Conservation (phyloP, 1,140 invertebrate species). For the Coboldia fuscipes region DNA sequence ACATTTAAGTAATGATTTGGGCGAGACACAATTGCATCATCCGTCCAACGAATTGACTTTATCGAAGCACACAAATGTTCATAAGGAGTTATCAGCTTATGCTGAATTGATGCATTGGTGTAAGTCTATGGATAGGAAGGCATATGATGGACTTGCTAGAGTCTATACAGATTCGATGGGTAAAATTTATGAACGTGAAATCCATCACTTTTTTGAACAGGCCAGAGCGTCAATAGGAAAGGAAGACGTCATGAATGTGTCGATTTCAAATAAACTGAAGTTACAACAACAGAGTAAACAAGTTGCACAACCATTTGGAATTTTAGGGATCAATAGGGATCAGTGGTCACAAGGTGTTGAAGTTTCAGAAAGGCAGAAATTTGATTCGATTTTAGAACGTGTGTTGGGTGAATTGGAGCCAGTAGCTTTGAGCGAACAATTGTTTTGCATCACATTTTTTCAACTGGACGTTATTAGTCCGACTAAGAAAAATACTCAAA, state of each 20-base stretch:
- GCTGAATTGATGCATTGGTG: slow-evolving; percentile 80
- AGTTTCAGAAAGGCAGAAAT: slow-evolving; percentile 16
- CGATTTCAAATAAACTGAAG: slow-evolving; percentile 10
- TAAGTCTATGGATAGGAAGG: slow-evolving; percentile 61
- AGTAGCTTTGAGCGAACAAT: slow-evolving; percentile 82
- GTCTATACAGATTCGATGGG: slow-evolving; percentile 58
- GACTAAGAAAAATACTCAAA: slow-evolving; percentile 29
- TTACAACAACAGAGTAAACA: slow-evolving; percentile 9
- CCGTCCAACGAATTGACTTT: slow-evolving; percentile 39
- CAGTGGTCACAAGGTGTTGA: slow-evolving; percentile 18
- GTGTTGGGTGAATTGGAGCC: slow-evolving; percentile 74
- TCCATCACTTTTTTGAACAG: slow-evolving; percentile 57
- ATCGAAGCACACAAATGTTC: slow-evolving; percentile 53
- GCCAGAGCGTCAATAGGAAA: slow-evolving; percentile 28
- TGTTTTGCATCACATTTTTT: slow-evolving; percentile 88
- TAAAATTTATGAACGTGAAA: slow-evolving; percentile 68
- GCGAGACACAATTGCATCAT: slow-evolving; percentile 14
- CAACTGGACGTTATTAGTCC: slow-evolving; percentile 48
- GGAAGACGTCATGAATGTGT: slow-evolving; percentile 16
- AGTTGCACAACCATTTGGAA: slow-evolving; percentile 16
- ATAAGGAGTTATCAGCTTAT: slow-evolving; percentile 64
- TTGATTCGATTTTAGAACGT: slow-evolving; percentile 21
- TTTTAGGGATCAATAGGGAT: slow-evolving; percentile 16
- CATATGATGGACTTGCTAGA: slow-evolving; percentile 56
- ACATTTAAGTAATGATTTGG: slow-evolving; percentile 49